These are phyloP conservation scores for Camponotus floridanus DNA, from an alignment of 1,140 invertebrate species.

Conservation along the genomic window DNA sequence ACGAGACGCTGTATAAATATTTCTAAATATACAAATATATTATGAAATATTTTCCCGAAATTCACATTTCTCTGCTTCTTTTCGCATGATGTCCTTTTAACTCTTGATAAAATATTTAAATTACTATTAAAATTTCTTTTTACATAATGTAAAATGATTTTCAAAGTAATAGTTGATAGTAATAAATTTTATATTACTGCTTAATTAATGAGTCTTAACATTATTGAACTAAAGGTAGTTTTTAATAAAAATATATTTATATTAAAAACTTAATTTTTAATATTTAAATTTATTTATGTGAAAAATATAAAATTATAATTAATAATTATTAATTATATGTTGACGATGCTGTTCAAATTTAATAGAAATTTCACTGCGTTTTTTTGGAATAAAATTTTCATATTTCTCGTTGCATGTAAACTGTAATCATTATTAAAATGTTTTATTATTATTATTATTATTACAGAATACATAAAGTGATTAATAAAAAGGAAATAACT, in stretches of 20 bases:
- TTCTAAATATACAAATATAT: slow-evolving; percentile 84
- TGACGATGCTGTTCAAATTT: slow-evolving; percentile 53
- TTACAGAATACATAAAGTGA: neutral
- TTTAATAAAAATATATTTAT: neutral
- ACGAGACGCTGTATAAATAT: slow-evolving; percentile 82
- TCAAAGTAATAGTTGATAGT: neutral
- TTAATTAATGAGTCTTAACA: too few species aligned
- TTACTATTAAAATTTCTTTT: neutral
- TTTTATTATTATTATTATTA: neutral
- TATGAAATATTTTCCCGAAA: slow-evolving; percentile 68
- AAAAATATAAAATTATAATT: neutral
- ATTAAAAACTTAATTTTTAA: slow-evolving; percentile 9
- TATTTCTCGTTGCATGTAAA: neutral
- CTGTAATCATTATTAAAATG: slow-evolving; percentile 56
- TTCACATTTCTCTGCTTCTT: slow-evolving; percentile 12
- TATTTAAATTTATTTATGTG: neutral
- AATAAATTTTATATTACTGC: neutral
- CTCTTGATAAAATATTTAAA: neutral
- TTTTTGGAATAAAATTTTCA: slow-evolving; percentile 71
- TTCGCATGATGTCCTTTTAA: neutral
- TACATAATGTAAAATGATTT: neutral
- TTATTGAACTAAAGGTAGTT: too few species aligned
- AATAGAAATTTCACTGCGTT: slow-evolving; percentile 72
- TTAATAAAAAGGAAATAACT: neutral
- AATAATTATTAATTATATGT: slow-evolving; percentile 14